Base-by-base conservation (phyloP, 2,113 vertebrate species). In the Cyphomyrus discorhynchus region DNA sequence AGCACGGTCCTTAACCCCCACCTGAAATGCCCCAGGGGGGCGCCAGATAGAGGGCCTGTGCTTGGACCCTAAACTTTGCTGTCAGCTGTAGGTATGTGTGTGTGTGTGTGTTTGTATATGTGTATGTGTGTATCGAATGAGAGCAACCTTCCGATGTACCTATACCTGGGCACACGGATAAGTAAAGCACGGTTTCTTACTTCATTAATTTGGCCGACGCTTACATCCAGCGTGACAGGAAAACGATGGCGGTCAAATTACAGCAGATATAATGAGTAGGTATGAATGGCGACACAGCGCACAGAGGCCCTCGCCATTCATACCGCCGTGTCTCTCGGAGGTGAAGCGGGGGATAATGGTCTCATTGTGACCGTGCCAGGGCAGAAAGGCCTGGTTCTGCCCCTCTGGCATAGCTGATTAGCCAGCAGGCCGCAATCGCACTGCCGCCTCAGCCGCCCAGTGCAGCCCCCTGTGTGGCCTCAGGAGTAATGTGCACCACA, bases 361-460 rank as follows among this genome's bases (percentile, higher is more conserved):
- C 21, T n/a, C 90, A 90, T 90, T 88, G 87, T 90, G 49, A 42
- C 42, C 49, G 35, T 31, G n/a, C 74, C 39, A 80, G 5, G 21
- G 21, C 49, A 90, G 31, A 88, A 83, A 90, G 27, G 52, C n/a
- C 24, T 24, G 35, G 27, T 56, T 7, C n/a, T 27, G 17, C 49
- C 10, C 3, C 62, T 35, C 50, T 77, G 83, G 80, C n/a, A 85
- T 84, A 66, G 52, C 74, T 88, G 87, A 90, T 66, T 80, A 88
- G 87, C 86, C 56, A 11, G 74, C 27, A 46, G 50, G 90, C 87
- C 8, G 52, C 66, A 90, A 13, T 56, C 87, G 62, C 90, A 90
- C 45, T 13, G 19, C 35, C 31, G 46, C 45, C 87, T 83, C 35
- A 46, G 3, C 19, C 27, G 50, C 47, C 52, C 80, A 21, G 49